A percentile compares a stretch with the other conserved stretches of the same genome.
Evolutionary conservation across 1,140 invertebrate genomes (phyloP).

Genomic region (Drosophila equinoxialis): DNA sequence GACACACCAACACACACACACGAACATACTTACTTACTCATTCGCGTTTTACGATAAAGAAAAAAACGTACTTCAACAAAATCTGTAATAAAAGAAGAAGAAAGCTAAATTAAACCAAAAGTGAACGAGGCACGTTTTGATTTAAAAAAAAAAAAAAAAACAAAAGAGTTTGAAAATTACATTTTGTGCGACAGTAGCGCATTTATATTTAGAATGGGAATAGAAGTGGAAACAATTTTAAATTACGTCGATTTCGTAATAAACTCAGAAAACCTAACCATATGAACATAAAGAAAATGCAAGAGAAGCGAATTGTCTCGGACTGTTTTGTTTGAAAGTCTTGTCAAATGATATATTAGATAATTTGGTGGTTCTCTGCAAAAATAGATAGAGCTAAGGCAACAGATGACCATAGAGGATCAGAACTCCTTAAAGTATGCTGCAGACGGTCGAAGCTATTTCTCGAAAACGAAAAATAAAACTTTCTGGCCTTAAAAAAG

Average conservation of each 20-base stretch:
- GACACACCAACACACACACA: not conserved
- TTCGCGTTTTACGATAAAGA: conserved; percentile 47
- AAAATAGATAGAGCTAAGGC: too few species aligned
- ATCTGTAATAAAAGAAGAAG: conserved; percentile 44
- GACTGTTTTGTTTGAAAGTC: too few species aligned
- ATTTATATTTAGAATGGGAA: conserved; percentile 7
- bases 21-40: conserved; percentile 21
- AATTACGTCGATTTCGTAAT: not conserved
- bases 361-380: too few species aligned
- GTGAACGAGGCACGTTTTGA: conserved; percentile 46
- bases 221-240: not conserved
- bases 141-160: conserved; percentile 41
- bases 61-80: conserved; percentile 37
- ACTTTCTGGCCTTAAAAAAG: too few species aligned
- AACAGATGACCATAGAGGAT: too few species aligned
- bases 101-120: conserved; percentile 48
- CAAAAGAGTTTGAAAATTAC: conserved; percentile 39
- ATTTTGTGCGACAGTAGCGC: not conserved
- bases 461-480: too few species aligned
- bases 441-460: too few species aligned
- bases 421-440: too few species aligned
- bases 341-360: too few species aligned
- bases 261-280: too few species aligned
- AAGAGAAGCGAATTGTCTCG: too few species aligned
- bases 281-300: too few species aligned